Evolutionary conservation across 2,113 vertebrate species (phyloP).

Genomic region (Tyto alba): DNA sequence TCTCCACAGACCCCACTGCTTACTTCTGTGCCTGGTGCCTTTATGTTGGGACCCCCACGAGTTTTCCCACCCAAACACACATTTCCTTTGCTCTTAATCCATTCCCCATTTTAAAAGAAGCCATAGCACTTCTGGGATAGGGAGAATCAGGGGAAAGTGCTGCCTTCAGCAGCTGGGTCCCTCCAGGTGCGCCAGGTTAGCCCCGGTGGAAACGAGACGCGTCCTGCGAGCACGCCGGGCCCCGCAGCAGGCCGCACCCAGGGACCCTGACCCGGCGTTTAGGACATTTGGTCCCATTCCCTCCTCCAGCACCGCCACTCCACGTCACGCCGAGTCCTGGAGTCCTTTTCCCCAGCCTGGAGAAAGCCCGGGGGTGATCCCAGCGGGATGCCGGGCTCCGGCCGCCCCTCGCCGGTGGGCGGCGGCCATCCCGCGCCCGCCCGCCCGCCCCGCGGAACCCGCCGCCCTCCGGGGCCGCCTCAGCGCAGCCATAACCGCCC

Average conservation of each 20-base stretch:
- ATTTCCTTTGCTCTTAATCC: background rate
- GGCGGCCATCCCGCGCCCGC: background rate
- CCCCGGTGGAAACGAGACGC: rapidly evolving
- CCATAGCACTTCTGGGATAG: rapidly evolving
- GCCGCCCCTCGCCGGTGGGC: background rate
- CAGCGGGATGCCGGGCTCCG: background rate
- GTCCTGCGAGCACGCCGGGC: background rate
- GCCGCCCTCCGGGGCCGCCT: no score
- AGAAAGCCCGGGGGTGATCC: background rate
- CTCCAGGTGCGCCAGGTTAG: background rate
- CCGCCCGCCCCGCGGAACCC: background rate
- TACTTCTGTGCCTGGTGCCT: background rate
- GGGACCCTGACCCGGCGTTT: background rate
- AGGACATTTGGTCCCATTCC: background rate
- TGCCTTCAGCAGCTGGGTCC: background rate
- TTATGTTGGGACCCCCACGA: background rate
- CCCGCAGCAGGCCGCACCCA: background rate
- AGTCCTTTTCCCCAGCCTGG: background rate
- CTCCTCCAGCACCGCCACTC: background rate
- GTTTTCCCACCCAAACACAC: background rate
- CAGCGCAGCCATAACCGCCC: background rate
- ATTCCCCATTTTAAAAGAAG: background rate
- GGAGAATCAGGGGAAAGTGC: background rate
- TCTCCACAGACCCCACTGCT: background rate
- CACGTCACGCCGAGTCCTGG: rapidly evolving